phyloP scores from a whole-genome alignment of 2,797 vertebrate genomes.

The Nannoperca obscura region DNA sequence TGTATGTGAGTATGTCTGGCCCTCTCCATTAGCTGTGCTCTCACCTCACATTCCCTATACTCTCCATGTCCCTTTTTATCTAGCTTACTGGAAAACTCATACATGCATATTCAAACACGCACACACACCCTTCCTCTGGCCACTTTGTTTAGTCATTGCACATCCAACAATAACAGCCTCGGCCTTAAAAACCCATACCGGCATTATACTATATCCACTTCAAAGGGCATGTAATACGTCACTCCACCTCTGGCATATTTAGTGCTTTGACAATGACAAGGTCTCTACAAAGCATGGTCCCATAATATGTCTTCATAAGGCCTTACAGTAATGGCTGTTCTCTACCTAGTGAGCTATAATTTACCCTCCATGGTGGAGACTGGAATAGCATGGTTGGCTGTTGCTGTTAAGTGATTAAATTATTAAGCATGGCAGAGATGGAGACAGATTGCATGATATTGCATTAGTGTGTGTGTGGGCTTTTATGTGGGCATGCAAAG shows the following conservation, averaged over 20 bases:
- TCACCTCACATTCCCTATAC: background rate
- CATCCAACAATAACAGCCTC: constrained; percentile 29
- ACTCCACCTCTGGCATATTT: constrained; percentile 59
- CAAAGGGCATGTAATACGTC: constrained; percentile 55
- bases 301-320: constrained; percentile 67
- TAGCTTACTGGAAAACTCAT: background rate
- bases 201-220: constrained; percentile 46
- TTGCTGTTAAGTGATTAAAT: constrained; percentile 71
- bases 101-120: background rate
- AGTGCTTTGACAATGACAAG: constrained; percentile 63
- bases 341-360: constrained; percentile 58
- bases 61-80: background rate
- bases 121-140: background rate
- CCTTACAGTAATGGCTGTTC: constrained; percentile 61
- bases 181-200: constrained; percentile 39
- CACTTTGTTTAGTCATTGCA: constrained; percentile 25
- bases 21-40: background rate
- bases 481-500: background rate
- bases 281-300: constrained; percentile 60
- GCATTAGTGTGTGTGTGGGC: constrained; percentile 16
- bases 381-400: constrained; percentile 52
- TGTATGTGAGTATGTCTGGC: background rate
- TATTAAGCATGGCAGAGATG: constrained; percentile 62
- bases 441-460: constrained; percentile 29
- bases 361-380: constrained; percentile 44